Evolutionary conservation across 2,113 vertebrate genomes (phyloP).

Genomic region (Ranitomeya imitator): DNA sequence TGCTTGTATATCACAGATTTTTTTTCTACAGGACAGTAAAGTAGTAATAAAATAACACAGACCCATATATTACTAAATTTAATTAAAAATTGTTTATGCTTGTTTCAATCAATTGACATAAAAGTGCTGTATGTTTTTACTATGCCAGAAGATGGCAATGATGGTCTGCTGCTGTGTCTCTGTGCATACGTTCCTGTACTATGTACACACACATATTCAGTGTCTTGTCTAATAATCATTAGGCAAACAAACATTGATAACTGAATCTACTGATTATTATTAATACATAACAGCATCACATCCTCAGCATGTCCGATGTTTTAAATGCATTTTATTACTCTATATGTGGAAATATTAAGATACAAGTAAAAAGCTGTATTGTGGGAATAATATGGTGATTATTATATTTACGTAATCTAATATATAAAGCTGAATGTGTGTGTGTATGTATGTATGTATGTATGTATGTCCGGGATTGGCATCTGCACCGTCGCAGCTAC

Average conservation of each 20-base stretch:
- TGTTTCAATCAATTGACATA: slow-evolving; percentile 11
- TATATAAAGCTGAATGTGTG: too few relatives aligned
- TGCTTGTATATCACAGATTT: slow-evolving; percentile 30
- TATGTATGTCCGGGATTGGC: too few relatives aligned
- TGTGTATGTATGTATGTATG: too few relatives aligned
- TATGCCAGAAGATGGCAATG: slow-evolving; percentile 79
- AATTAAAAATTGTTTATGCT: slow-evolving; percentile 45
- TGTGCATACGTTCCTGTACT: neutral
- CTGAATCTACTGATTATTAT: slow-evolving; percentile 2
- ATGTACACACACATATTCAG: slow-evolving; percentile 30
- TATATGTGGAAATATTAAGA: neutral
- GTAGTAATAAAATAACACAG: slow-evolving; percentile 16
- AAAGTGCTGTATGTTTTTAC: slow-evolving; percentile 59
- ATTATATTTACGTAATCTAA: neutral
- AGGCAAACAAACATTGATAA: slow-evolving; percentile 24
- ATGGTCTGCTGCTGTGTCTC: slow-evolving; percentile 69
- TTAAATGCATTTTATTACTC: neutral
- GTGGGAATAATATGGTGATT: neutral
- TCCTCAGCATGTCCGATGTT: neutral
- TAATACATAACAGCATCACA: neutral
- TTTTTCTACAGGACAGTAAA: neutral
- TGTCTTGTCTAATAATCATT: slow-evolving; percentile 34
- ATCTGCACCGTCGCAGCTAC: too few relatives aligned
- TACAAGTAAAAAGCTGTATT: neutral
- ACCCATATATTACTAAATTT: slow-evolving; percentile 32